These are phyloP conservation scores for Geotrupes spiniger DNA, from an alignment of 2,888 invertebrate genomes.

Conservation along the genomic window DNA sequence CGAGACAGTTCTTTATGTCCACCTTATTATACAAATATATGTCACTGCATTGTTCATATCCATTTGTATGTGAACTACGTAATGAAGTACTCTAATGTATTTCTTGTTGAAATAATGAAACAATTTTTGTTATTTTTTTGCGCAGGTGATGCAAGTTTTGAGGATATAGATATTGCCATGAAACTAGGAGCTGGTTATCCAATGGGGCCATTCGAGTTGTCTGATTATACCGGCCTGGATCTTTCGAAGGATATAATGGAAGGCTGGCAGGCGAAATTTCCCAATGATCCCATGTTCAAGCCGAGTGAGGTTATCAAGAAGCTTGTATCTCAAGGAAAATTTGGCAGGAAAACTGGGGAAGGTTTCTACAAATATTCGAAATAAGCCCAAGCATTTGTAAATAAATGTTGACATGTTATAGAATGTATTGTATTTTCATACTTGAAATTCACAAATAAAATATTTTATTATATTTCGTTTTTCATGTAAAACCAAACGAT, in stretches of 20 bases:
- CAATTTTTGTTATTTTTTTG: constrained; percentile 5
- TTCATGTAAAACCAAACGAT: too few species aligned
- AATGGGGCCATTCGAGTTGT: constrained; percentile 80
- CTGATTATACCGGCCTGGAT: constrained; percentile 76
- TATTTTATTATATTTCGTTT: too few species aligned
- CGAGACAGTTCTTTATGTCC: too few species aligned
- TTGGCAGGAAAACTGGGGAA: constrained; percentile 71
- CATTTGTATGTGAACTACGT: too few species aligned
- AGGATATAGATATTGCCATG: constrained; percentile 81
- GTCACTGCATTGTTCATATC: too few species aligned
- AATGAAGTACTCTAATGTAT: too few species aligned
- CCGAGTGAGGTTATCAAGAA: constrained; percentile 61
- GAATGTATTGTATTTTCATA: too few species aligned
- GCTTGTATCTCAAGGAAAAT: constrained; percentile 69
- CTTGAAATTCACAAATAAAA: too few species aligned
- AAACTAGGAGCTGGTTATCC: constrained; percentile 80
- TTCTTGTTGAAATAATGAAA: constrained; percentile 5
- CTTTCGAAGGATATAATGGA: constrained; percentile 70
- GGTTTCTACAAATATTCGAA: constrained; percentile 70
- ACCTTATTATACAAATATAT: too few species aligned
- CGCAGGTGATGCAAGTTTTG: constrained; percentile 61
- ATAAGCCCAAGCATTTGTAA: constrained; percentile 33
- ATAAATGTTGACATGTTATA: too few species aligned
- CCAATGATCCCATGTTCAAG: constrained; percentile 59
- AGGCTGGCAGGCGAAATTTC: constrained; percentile 70